Conservation (phyloP, 2,888 invertebrate genomes). For the Gibbula magus region DNA sequence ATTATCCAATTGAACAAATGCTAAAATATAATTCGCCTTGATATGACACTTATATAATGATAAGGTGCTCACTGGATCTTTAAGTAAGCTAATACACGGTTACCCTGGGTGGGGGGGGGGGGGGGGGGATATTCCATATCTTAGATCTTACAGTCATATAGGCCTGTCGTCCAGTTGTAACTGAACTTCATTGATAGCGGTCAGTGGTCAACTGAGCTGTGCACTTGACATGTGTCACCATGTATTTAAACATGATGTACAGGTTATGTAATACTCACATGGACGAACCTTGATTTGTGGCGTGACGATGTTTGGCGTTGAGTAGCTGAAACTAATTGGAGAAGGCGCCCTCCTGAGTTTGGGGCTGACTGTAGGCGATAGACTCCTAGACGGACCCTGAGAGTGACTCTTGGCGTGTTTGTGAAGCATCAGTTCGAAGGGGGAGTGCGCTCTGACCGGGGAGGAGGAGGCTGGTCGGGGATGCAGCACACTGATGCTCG, state of each 20-base stretch:
- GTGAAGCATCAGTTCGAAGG: neutral
- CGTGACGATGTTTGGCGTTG: constrained; percentile 72
- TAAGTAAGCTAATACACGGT: too few relatives aligned
- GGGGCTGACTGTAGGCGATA: constrained; percentile 68
- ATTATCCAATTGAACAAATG: too few relatives aligned
- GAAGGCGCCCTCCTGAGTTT: constrained; percentile 71
- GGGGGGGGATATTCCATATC: too few relatives aligned
- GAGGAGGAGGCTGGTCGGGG: constrained; percentile 54
- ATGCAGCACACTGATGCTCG: constrained; percentile 65
- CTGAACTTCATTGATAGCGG: too few relatives aligned
- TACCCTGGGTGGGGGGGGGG: too few relatives aligned
- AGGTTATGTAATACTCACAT: constrained; percentile 52
- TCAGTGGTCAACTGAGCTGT: too few relatives aligned
- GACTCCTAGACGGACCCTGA: constrained; percentile 47
- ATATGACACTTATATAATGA: too few relatives aligned
- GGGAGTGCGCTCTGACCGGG: constrained; percentile 41
- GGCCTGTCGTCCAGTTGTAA: too few relatives aligned
- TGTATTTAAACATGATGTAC: neutral
- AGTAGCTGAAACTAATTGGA: constrained; percentile 73
- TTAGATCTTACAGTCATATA: too few relatives aligned
- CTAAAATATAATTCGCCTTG: too few relatives aligned
- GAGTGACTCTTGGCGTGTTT: neutral
- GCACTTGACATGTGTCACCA: neutral
- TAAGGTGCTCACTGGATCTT: too few relatives aligned
- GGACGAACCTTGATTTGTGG: constrained; percentile 66